These are phyloP conservation scores for Thalassoma bifasciatum DNA, from an alignment of 2,113 vertebrate genomes.

Conservation along the genomic window DNA sequence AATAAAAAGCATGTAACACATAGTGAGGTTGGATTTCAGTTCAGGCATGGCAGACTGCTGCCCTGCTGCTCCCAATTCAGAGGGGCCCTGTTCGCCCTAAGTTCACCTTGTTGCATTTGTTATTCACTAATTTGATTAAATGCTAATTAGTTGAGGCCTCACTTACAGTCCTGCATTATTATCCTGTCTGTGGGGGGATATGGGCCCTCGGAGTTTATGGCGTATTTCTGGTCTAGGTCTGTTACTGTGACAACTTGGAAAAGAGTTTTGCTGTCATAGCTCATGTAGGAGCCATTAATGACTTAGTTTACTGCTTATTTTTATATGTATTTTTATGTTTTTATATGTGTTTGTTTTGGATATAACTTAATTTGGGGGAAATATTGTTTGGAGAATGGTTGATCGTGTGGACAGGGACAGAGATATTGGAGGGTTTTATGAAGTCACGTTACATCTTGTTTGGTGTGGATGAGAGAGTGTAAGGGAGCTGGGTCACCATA, in stretches of 20 bases:
- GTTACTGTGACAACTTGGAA: background rate
- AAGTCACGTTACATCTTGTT: no score
- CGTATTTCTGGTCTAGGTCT: background rate
- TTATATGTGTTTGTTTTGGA: no score
- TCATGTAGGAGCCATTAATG: no score
- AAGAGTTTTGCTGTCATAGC: background rate
- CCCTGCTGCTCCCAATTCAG: conserved; percentile 14
- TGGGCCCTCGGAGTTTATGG: conserved; percentile 32
- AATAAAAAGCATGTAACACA: background rate
- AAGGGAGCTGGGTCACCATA: no score
- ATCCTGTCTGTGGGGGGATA: conserved; percentile 35
- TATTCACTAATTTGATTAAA: conserved; percentile 47
- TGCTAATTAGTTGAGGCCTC: conserved; percentile 66
- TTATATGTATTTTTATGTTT: no score
- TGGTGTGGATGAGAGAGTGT: no score
- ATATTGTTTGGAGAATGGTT: no score
- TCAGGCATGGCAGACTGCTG: conserved; percentile 13
- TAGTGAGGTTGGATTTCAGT: conserved; percentile 27
- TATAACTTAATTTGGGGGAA: no score
- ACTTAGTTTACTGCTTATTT: no score
- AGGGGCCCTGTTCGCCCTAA: background rate
- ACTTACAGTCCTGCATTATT: conserved; percentile 39
- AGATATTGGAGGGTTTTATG: no score
- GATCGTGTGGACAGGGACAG: no score
- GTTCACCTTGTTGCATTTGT: conserved; percentile 35